Evolutionary conservation across 2,888 invertebrate genomes (phyloP), one percentile per base, ranked within the genome.

Genomic region (Argyra leucocephala): DNA sequence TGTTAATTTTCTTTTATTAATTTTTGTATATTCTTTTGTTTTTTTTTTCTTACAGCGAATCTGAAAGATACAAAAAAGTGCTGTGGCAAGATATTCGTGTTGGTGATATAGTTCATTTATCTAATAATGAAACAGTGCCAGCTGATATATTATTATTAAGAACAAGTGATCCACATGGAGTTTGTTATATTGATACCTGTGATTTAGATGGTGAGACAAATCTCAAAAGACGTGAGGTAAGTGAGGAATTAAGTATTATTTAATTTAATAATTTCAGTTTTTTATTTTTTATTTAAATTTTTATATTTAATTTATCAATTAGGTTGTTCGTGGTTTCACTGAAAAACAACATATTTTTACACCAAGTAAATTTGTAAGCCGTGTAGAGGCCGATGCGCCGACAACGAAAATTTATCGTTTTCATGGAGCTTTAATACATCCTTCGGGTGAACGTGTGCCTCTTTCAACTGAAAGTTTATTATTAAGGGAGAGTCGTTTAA

Each of bases 171-270:
- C 85, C 89, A 10, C 85, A 89, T 74, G 96, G 96, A 59, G 83
- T 91, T 66, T 96, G 95, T 76, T 96, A 93, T 81, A 87, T 97
- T 70, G 97, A 97, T 80, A 97, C 97, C 0, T 93, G 94, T 76
- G 96, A 97, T 81, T 82, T 97, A 74, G 97, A 97, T 76, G 97
- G 97, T 12, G 97, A 97, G 81, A 92, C 93, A 61, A 97, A 96
- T 81, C 83, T 97, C 68, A 97, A 97, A 78, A 93, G 95, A 76
- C 84, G 96, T 71, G 87, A 92, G 76, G 91, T 93, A 61, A 71
- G 72, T 68, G 22, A n/a, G n/a, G n/a, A n/a, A n/a, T n/a, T n/a
- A n/a, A n/a, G n/a, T n/a, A n/a, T n/a, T n/a, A 22, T 60, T 59
- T 59, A 48, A 21, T 59, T 26, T 36, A 63, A 26, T 1, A n/a